phyloP scores from a whole-genome alignment of 2,797 vertebrate genomes.

The Alca torda region DNA sequence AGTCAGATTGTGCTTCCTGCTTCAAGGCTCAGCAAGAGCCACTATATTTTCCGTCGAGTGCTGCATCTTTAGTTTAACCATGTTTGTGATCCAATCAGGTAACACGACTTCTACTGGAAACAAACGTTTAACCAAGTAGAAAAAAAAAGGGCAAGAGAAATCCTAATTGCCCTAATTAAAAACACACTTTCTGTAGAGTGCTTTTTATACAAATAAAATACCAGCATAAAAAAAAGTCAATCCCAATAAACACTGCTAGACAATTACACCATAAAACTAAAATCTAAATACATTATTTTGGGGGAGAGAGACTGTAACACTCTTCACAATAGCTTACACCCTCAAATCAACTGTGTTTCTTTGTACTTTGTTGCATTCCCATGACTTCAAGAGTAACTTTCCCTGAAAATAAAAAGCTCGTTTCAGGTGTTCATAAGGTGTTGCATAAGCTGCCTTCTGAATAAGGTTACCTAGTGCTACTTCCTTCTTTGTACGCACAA shows the following conservation, averaged over 20 bases:
- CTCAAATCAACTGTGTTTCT: not conserved
- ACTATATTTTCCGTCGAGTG: rapidly evolving
- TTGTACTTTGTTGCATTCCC: not conserved
- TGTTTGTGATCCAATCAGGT: not conserved
- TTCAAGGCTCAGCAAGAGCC: not conserved
- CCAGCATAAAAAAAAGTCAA: not conserved
- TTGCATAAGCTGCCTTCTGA: not conserved
- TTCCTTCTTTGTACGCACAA: not conserved
- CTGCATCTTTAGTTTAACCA: not conserved
- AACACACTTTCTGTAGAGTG: not conserved
- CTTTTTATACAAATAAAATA: not conserved
- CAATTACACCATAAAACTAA: not conserved
- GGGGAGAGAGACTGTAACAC: not conserved
- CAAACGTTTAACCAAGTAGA: not conserved
- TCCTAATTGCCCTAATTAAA: not conserved
- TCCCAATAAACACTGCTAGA: not conserved
- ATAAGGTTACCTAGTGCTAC: not conserved
- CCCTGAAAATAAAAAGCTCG: not conserved
- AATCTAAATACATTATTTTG: not conserved
- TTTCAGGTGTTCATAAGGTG: not conserved
- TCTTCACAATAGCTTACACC: not conserved
- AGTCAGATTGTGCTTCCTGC: not conserved
- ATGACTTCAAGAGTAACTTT: not conserved
- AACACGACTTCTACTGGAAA: not conserved
- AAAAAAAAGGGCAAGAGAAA: not conserved